These are phyloP conservation scores for Gila orcuttii DNA, from an alignment of 2,113 vertebrate species.

Conservation along the genomic window DNA sequence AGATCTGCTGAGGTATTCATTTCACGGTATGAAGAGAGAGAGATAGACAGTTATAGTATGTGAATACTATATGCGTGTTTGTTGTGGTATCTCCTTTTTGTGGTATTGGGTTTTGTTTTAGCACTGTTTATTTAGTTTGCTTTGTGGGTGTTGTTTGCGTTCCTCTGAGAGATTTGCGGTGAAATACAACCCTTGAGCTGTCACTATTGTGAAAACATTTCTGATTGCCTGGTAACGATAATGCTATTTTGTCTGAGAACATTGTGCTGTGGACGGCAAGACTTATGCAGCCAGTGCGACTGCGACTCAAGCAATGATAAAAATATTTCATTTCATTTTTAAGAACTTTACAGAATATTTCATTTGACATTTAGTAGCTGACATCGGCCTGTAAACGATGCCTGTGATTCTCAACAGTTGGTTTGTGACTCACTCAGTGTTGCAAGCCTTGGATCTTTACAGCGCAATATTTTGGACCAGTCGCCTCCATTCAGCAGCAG, in stretches of 20 bases:
- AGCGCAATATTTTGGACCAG: constrained; percentile 14
- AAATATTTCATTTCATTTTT: neutral
- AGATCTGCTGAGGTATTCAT: constrained; percentile 75
- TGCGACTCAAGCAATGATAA: neutral
- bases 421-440: neutral
- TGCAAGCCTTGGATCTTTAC: neutral
- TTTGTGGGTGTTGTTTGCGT: neutral
- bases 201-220: constrained; percentile 24
- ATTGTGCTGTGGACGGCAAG: neutral
- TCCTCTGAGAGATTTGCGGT: neutral
- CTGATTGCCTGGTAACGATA: constrained; percentile 10
- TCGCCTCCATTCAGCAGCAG: constrained; percentile 30
- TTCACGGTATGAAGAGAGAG: constrained; percentile 53
- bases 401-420: neutral
- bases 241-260: constrained; percentile 6
- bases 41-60: neutral
- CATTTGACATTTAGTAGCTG: neutral
- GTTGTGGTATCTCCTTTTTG: neutral
- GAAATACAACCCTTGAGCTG: constrained; percentile 23
- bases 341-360: neutral
- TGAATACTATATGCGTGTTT: constrained; percentile 3
- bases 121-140: constrained; percentile 14
- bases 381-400: neutral
- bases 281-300: neutral
- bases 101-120: neutral